These are phyloP conservation scores for Parnassius smintheus DNA, from an alignment of 2,888 invertebrate genomes.

Conservation along the genomic window DNA sequence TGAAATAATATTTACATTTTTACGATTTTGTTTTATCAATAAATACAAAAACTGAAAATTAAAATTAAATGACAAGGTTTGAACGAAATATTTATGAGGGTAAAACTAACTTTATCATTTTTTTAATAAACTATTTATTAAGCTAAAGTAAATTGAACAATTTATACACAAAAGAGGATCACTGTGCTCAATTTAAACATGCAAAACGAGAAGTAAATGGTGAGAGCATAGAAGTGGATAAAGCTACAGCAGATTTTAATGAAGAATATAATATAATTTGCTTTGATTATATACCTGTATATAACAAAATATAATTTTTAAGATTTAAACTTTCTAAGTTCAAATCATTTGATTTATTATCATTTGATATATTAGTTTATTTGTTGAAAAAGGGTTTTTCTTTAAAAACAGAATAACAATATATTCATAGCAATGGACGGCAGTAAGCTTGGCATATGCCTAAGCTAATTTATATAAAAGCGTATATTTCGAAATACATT, in stretches of 20 bases:
- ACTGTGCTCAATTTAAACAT: no score
- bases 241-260: no score
- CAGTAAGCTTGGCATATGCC: slow-evolving; percentile 57
- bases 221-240: no score
- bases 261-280: no score
- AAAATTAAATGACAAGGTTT: not conserved
- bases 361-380: slow-evolving; percentile 18
- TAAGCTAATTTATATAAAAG: slow-evolving; percentile 31
- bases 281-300: no score
- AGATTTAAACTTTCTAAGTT: slow-evolving; percentile 32
- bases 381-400: slow-evolving; percentile 18
- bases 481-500: slow-evolving; percentile 21
- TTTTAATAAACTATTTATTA: no score
- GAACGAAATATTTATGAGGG: not conserved
- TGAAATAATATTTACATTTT: not conserved
- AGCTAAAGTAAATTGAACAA: no score
- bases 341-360: slow-evolving; percentile 14
- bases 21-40: not conserved
- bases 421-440: slow-evolving; percentile 62
- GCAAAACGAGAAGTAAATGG: no score
- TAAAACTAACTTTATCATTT: not conserved
- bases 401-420: slow-evolving; percentile 34
- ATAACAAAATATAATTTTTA: no score
- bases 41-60: not conserved
- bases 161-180: not conserved